These are phyloP conservation scores for Strigamia maritima DNA, from an alignment of 2,888 invertebrate species.

Conservation along the genomic window DNA sequence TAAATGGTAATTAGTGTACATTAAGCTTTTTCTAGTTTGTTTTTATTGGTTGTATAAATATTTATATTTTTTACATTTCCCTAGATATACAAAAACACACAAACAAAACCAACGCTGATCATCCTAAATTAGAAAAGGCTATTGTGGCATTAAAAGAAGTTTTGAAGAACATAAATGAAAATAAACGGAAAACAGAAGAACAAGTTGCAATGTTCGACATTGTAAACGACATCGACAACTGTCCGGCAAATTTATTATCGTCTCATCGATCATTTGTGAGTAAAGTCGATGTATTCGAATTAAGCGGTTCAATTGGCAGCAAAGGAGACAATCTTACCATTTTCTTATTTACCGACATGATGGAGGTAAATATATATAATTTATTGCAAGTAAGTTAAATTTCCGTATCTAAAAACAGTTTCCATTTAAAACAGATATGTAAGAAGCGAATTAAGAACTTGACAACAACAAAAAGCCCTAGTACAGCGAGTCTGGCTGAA, in stretches of 20 bases:
- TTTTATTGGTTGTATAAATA: background rate
- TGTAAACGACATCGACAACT: slow-evolving; percentile 96
- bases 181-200: slow-evolving; percentile 92
- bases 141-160: slow-evolving; percentile 85
- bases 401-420: background rate
- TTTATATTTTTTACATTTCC: slow-evolving; percentile 27
- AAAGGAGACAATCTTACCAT: slow-evolving; percentile 82
- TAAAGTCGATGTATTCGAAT: slow-evolving; percentile 84
- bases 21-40: background rate
- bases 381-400: background rate
- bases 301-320: slow-evolving; percentile 68
- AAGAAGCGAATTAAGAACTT: slow-evolving; percentile 56
- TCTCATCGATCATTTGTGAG: slow-evolving; percentile 87
- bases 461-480: slow-evolving; percentile 59
- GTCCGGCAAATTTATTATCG: slow-evolving; percentile 91
- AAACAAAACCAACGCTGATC: slow-evolving; percentile 80
- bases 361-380: slow-evolving; percentile 67
- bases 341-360: slow-evolving; percentile 89
- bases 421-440: slow-evolving; percentile 57
- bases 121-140: slow-evolving; percentile 76
- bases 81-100: slow-evolving; percentile 91
- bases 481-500: slow-evolving; percentile 43
- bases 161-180: slow-evolving; percentile 95
- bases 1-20: slow-evolving; percentile 67
- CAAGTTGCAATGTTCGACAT: slow-evolving; percentile 95